phyloP scores from a whole-genome alignment of 1,140 invertebrate species.

The Drosophila burlai region DNA sequence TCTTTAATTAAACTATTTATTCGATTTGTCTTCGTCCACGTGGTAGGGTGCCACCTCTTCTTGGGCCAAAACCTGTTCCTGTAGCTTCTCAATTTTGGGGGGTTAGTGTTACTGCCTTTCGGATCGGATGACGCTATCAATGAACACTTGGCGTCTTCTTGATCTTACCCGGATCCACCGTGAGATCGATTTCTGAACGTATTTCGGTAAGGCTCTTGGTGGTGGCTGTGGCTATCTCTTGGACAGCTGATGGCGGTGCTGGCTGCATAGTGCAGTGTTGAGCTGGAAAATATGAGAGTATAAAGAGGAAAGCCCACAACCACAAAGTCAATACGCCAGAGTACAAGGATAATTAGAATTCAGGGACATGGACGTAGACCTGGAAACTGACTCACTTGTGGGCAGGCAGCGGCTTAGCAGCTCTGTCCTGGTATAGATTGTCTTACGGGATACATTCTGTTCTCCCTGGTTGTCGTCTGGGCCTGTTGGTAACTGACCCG shows the following conservation, averaged over 20 bases:
- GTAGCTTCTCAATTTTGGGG: neutral
- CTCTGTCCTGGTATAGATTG: neutral
- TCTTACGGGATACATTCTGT: neutral
- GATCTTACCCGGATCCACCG: neutral
- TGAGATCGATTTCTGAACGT: neutral
- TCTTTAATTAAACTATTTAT: neutral
- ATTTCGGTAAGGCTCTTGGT: neutral
- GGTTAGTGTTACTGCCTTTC: no score
- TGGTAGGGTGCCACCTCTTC: neutral
- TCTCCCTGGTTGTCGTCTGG: neutral
- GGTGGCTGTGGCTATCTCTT: neutral
- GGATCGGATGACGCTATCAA: no score
- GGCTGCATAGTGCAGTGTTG: neutral
- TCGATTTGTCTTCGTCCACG: neutral
- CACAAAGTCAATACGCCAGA: neutral
- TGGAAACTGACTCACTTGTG: neutral
- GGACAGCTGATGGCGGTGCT: accelerated
- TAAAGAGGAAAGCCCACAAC: no score
- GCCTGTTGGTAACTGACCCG: neutral
- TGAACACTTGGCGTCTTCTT: neutral
- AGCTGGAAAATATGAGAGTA: neutral
- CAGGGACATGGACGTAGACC: neutral
- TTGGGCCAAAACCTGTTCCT: neutral
- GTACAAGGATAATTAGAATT: neutral
- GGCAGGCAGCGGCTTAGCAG: neutral